These are phyloP conservation scores for Echiichthys vipera DNA, from an alignment of 2,797 vertebrate species.

Conservation along the genomic window DNA sequence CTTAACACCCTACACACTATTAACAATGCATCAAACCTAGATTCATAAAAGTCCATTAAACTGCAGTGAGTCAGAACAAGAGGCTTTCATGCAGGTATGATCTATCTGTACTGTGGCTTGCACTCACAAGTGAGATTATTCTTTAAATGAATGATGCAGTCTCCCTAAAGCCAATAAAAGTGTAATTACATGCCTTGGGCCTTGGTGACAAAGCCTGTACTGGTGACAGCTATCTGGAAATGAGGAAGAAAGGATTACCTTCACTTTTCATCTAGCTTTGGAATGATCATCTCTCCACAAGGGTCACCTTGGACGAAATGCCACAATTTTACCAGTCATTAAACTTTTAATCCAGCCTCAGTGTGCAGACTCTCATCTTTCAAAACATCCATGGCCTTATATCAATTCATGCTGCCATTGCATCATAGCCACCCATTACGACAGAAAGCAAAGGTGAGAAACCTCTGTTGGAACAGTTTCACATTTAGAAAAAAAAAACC, in stretches of 20 bases:
- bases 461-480: slow-evolving; percentile 22
- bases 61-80: slow-evolving; percentile 53
- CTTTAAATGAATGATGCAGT: slow-evolving; percentile 83
- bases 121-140: slow-evolving; percentile 75
- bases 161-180: slow-evolving; percentile 84
- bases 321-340: slow-evolving; percentile 89
- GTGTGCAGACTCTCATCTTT: slow-evolving; percentile 76
- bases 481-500: slow-evolving; percentile 13
- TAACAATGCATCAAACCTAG: slow-evolving; percentile 73
- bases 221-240: slow-evolving; percentile 79
- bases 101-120: slow-evolving; percentile 67
- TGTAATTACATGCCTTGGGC: slow-evolving; percentile 84
- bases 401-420: slow-evolving; percentile 56
- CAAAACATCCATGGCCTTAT: slow-evolving; percentile 72
- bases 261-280: slow-evolving; percentile 78
- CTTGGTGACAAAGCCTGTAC: slow-evolving; percentile 76
- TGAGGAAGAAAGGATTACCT: slow-evolving; percentile 83
- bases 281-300: slow-evolving; percentile 75
- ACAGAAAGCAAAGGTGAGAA: slow-evolving; percentile 53
- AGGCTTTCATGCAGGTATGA: slow-evolving; percentile 72
- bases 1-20: slow-evolving; percentile 63
- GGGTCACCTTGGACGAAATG: slow-evolving; percentile 86
- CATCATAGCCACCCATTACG: slow-evolving; percentile 48
- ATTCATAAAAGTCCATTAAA: slow-evolving; percentile 73
- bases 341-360: slow-evolving; percentile 83